Conservation (phyloP, 2,113 vertebrate genomes). For the Serilophus lunatus region DNA sequence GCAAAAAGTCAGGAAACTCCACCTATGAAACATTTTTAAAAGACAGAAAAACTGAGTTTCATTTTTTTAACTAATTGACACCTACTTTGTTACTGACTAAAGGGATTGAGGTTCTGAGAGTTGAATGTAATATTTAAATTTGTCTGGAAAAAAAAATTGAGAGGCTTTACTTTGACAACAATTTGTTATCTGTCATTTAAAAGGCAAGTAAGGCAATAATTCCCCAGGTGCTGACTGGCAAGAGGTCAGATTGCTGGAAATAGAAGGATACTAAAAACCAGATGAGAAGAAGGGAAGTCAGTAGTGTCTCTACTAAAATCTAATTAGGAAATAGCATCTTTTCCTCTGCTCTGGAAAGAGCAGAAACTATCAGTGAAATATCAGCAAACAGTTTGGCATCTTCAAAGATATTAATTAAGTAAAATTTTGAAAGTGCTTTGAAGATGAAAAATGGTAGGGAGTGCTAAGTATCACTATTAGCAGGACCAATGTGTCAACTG, state of each 20-base stretch:
- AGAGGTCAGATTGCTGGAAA: slow-evolving; percentile 46
- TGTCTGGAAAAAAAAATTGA: not conserved
- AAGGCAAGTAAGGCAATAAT: slow-evolving; percentile 62
- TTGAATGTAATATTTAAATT: slow-evolving; percentile 10
- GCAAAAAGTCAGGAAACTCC: not conserved
- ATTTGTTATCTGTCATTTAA: slow-evolving; percentile 67
- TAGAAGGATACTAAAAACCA: slow-evolving; percentile 29
- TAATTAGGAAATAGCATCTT: slow-evolving; percentile 61
- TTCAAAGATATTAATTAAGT: slow-evolving; percentile 69
- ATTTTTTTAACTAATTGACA: not conserved
- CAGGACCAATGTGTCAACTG: slow-evolving; percentile 42
- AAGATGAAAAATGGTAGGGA: slow-evolving; percentile 61
- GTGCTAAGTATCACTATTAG: slow-evolving; percentile 64
- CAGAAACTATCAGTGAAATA: slow-evolving; percentile 62
- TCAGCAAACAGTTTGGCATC: slow-evolving; percentile 64
- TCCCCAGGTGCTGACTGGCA: slow-evolving; percentile 43
- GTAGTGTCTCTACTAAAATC: slow-evolving; percentile 6
- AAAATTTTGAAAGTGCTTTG: slow-evolving; percentile 72
- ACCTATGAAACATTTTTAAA: not conserved
- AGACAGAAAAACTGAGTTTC: not conserved
- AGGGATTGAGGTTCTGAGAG: not conserved
- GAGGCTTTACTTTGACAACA: slow-evolving; percentile 53
- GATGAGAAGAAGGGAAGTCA: slow-evolving; percentile 40
- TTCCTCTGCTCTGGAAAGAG: slow-evolving; percentile 52
- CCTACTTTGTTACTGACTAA: not conserved